Evolutionary conservation across 2,888 invertebrate genomes (phyloP).

Genomic region (Metellina segmentata): DNA sequence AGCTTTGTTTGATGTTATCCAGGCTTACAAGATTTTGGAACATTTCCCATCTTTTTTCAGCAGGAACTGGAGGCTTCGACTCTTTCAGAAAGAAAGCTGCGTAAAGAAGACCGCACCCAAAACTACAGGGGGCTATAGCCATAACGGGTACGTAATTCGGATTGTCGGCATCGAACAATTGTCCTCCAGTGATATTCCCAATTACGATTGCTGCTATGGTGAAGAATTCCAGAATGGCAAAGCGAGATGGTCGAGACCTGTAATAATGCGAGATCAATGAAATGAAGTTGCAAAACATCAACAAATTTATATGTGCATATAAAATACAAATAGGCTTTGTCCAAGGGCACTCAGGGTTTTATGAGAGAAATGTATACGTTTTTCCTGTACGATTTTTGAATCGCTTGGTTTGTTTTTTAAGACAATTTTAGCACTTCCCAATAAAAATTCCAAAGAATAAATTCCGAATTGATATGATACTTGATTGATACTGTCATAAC

Average conservation of each 20-base stretch:
- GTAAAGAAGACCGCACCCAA: not conserved
- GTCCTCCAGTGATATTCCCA: slow-evolving; percentile 48
- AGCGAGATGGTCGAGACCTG: slow-evolving; percentile 42
- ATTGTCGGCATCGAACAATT: not conserved
- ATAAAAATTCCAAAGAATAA: too few species aligned
- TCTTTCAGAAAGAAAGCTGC: slow-evolving; percentile 39
- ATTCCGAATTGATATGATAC: too few species aligned
- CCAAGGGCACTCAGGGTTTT: too few species aligned
- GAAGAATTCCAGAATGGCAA: slow-evolving; percentile 42
- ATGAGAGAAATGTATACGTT: too few species aligned
- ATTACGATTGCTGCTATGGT: slow-evolving; percentile 28
- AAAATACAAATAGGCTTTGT: too few species aligned
- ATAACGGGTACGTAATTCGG: slow-evolving; percentile 30
- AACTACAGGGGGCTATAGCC: not conserved
- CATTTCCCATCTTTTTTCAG: not conserved
- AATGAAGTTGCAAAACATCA: too few species aligned
- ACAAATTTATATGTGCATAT: too few species aligned
- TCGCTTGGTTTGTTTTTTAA: too few species aligned
- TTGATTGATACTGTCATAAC: too few species aligned
- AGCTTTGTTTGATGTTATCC: slow-evolving; percentile 62
- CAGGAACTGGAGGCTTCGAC: not conserved
- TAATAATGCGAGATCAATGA: not conserved
- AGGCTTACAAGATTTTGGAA: slow-evolving; percentile 35
- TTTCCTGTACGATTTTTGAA: too few species aligned
- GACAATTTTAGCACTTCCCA: too few species aligned